These are phyloP conservation scores for Camelus dromedarius DNA, from an alignment of 2,113 vertebrate species.

Conservation along the genomic window DNA sequence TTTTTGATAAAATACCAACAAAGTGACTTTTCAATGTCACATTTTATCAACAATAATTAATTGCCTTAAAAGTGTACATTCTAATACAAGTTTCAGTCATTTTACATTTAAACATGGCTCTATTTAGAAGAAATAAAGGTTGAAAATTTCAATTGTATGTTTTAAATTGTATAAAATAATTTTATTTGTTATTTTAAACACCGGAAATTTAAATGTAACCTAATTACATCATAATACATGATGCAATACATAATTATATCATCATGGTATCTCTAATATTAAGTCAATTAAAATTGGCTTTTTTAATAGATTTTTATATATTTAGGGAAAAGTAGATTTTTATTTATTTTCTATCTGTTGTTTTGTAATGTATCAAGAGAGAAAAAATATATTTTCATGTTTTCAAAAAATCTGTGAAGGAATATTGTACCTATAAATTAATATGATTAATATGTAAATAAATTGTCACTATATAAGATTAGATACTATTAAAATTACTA, in stretches of 20 bases:
- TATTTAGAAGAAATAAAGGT: background rate
- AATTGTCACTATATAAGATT: background rate
- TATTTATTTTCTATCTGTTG: background rate
- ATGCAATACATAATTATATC: background rate
- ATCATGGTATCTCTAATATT: background rate
- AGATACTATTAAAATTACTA: background rate
- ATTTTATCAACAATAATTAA: slow-evolving; percentile 66
- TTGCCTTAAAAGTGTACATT: background rate
- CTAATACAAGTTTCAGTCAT: background rate
- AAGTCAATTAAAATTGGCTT: background rate
- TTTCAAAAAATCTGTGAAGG: background rate
- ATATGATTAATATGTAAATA: background rate
- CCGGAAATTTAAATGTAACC: background rate
- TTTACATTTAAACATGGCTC: background rate
- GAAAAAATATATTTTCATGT: background rate
- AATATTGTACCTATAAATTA: background rate
- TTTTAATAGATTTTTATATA: background rate
- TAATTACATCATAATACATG: background rate
- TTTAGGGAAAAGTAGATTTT: background rate
- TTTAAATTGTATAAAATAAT: background rate
- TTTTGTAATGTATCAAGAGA: background rate
- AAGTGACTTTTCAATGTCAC: background rate
- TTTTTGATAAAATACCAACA: slow-evolving; percentile 66
- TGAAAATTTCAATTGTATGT: background rate
- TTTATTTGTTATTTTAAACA: slow-evolving; percentile 2